Evolutionary conservation across 2,888 invertebrate genomes (phyloP).

Genomic region (Drosophila falleni): DNA sequence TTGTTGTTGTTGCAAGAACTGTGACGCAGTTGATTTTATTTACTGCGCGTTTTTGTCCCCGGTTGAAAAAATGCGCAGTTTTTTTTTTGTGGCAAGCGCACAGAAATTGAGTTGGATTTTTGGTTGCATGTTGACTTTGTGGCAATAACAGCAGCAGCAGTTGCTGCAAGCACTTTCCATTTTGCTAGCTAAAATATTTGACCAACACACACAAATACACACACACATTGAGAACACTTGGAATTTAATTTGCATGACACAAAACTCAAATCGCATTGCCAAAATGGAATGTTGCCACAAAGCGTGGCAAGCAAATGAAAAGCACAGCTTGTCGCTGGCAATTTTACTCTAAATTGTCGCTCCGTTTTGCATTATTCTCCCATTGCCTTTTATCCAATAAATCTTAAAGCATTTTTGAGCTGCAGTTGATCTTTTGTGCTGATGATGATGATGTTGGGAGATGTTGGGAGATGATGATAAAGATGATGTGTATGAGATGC

Average conservation of each 20-base stretch:
- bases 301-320: constrained; percentile 11
- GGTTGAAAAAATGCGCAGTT: constrained; percentile 47
- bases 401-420: constrained; percentile 57
- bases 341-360: constrained; percentile 68
- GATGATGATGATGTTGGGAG: constrained; percentile 1
- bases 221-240: constrained; percentile 41
- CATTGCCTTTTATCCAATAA: constrained; percentile 56
- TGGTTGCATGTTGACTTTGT: constrained; percentile 44
- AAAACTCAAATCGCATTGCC: constrained; percentile 42
- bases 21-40: constrained; percentile 57
- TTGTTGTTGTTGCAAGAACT: constrained; percentile 30
- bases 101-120: constrained; percentile 29
- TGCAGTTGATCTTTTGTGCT: constrained; percentile 32
- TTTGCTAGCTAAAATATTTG: constrained; percentile 60
- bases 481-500: constrained; percentile 29
- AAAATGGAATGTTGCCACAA: constrained; percentile 57
- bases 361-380: constrained; percentile 16
- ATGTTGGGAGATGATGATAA: constrained; percentile 9
- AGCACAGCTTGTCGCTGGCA: constrained; percentile 43
- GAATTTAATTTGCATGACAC: constrained; percentile 73
- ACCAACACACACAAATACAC: constrained; percentile 36
- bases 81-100: constrained; percentile 25
- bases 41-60: constrained; percentile 28
- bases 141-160: constrained; percentile 15
- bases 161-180: constrained; percentile 53